phyloP scores from a whole-genome alignment of 2,888 invertebrate genomes.

The Troides helena region DNA sequence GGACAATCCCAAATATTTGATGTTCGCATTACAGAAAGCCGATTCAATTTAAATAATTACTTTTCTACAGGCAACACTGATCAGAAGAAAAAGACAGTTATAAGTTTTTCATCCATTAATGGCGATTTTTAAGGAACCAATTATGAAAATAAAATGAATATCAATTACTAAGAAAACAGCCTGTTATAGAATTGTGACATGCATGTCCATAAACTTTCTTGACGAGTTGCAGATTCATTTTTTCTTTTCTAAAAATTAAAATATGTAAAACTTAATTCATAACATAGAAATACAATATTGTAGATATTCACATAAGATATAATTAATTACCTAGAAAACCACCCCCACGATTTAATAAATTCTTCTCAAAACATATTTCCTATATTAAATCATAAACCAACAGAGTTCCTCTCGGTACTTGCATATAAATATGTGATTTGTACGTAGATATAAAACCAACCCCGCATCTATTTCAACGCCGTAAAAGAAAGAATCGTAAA shows the following conservation, averaged over 20 bases:
- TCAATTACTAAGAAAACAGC: too few relatives aligned
- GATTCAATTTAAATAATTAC: not conserved
- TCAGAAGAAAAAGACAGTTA: not conserved
- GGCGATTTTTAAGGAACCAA: too few relatives aligned
- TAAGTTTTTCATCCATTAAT: too few relatives aligned
- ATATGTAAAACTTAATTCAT: too few relatives aligned
- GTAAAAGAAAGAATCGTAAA: constrained; percentile 29
- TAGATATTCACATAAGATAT: too few relatives aligned
- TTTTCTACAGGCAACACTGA: not conserved
- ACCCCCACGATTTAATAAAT: not conserved
- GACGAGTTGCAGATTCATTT: too few relatives aligned
- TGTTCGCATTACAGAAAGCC: not conserved
- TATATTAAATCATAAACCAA: not conserved
- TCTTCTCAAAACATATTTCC: not conserved
- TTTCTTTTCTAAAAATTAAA: too few relatives aligned
- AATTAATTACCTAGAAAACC: not conserved
- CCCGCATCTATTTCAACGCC: constrained; percentile 24
- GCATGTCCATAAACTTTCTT: too few relatives aligned
- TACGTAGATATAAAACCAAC: constrained; percentile 25
- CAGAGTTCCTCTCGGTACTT: not conserved
- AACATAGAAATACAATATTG: too few relatives aligned
- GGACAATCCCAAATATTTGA: constrained; percentile 1
- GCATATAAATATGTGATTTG: constrained; percentile 15
- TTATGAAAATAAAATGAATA: too few relatives aligned
- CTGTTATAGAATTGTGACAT: too few relatives aligned